Evolutionary conservation across 2,888 invertebrate species (phyloP).

Genomic region (Alcis repandata): DNA sequence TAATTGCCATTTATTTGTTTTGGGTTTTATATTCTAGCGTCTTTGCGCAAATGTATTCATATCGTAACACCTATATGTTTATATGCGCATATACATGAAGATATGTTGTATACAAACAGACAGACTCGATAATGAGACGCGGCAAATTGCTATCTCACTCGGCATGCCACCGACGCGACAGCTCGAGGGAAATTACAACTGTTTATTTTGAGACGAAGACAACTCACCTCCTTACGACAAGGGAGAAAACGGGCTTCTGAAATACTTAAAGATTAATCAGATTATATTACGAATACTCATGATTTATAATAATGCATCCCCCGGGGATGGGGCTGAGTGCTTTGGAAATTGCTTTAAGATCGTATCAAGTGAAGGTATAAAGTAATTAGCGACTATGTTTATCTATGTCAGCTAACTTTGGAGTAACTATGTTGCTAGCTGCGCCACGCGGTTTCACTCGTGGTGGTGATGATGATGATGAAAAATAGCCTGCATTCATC

Average conservation of each 20-base stretch:
- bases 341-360: constrained; percentile 43
- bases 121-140: constrained; percentile 65
- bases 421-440: neutral
- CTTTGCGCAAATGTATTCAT: too few relatives aligned
- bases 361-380: constrained; percentile 38
- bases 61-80: too few relatives aligned
- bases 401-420: constrained; percentile 13
- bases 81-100: neutral
- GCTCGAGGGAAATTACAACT: constrained; percentile 76
- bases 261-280: constrained; percentile 42
- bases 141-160: constrained; percentile 65
- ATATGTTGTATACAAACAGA: constrained; percentile 51
- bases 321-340: constrained; percentile 34
- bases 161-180: constrained; percentile 51
- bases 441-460: too few relatives aligned
- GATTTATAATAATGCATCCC: constrained; percentile 42
- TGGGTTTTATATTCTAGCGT: too few relatives aligned
- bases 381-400: constrained; percentile 34
- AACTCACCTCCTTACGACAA: constrained; percentile 56
- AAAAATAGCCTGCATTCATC: too few relatives aligned
- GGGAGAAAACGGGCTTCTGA: constrained; percentile 50
- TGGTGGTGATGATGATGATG: too few relatives aligned
- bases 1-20: too few relatives aligned
- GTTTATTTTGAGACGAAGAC: constrained; percentile 63
- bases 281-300: constrained; percentile 43